A percentile compares a stretch with the other conserved stretches of the same genome.
Conservation (phyloP, 2,797 vertebrate genomes). For the Centroberyx gerrardi region DNA sequence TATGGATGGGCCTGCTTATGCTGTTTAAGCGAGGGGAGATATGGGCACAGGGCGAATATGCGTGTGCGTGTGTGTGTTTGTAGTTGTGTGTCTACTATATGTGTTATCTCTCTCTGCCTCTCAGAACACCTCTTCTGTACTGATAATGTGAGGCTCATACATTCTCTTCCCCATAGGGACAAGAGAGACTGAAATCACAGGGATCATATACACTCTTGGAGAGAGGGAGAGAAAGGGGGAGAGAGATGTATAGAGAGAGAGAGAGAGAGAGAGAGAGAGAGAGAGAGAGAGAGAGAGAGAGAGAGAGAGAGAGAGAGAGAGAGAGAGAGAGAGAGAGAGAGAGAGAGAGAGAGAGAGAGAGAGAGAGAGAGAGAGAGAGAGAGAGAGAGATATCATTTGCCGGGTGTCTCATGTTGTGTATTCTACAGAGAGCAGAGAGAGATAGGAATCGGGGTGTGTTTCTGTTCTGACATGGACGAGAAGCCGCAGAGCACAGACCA, state of each 20-base stretch:
- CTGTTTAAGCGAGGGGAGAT: slow-evolving; percentile 11
- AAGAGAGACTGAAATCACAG: slow-evolving; percentile 38
- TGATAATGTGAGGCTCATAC: slow-evolving; percentile 49
- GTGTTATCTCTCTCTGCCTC: slow-evolving; percentile 32
- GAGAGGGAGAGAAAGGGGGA: slow-evolving; percentile 16
- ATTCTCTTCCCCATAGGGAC: slow-evolving; percentile 30
- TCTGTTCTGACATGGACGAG: slow-evolving; percentile 73
- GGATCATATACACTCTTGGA: slow-evolving; percentile 39
- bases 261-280: not conserved
- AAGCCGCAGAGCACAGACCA: slow-evolving; percentile 68
- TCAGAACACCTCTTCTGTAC: slow-evolving; percentile 34
- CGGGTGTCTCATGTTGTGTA: slow-evolving; percentile 51
- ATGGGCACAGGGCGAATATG: not conserved
- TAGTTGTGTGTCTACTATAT: slow-evolving; percentile 29
- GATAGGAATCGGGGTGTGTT: slow-evolving; percentile 76
- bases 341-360: not conserved
- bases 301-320: slow-evolving; percentile 15
- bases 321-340: not conserved
- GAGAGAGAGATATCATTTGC: slow-evolving; percentile 38
- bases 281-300: not conserved
- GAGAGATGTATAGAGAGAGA: not conserved
- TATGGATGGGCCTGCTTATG: slow-evolving; percentile 1
- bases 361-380: not conserved
- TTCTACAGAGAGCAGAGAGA: slow-evolving; percentile 55
- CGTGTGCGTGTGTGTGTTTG: slow-evolving; percentile 21